phyloP scores from a whole-genome alignment of 2,888 invertebrate genomes.

The Callyntrura sp. region DNA sequence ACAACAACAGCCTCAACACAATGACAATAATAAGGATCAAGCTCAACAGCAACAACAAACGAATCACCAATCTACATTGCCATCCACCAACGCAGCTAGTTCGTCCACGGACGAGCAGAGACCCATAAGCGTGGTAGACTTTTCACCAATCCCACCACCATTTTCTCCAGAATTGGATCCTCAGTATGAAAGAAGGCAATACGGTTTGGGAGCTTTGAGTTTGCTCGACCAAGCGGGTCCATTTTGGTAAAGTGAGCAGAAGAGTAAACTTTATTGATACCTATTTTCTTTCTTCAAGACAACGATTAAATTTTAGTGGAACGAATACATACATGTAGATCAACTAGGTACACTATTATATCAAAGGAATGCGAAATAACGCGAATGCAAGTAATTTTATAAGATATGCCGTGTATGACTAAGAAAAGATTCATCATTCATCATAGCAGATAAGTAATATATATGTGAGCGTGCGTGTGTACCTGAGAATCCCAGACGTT shows the following conservation, averaged over 20 bases:
- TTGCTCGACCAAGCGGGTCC: slow-evolving; percentile 74
- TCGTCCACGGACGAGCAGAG: neutral
- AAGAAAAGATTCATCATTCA: too few species aligned
- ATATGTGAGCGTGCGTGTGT: too few species aligned
- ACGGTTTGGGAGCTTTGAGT: slow-evolving; percentile 62
- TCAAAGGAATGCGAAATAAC: too few species aligned
- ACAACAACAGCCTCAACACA: neutral
- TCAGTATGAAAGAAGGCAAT: slow-evolving; percentile 45
- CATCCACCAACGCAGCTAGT: neutral
- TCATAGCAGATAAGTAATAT: too few species aligned
- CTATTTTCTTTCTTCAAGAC: neutral
- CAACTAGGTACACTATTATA: too few species aligned
- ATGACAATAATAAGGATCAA: neutral
- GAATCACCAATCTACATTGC: neutral
- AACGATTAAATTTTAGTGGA: slow-evolving; percentile 3
- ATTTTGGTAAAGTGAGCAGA: slow-evolving; percentile 60
- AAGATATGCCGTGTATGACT: too few species aligned
- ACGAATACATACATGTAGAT: too few species aligned
- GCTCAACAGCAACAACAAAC: neutral
- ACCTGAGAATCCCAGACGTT: too few species aligned
- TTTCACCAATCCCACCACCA: slow-evolving; percentile 59
- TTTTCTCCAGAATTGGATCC: slow-evolving; percentile 77
- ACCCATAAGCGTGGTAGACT: slow-evolving; percentile 17
- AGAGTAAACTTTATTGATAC: neutral
- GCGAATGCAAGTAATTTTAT: slow-evolving; percentile 50